Evolutionary conservation across 2,888 invertebrate species (phyloP), one percentile per base, ranked within the genome.

Genomic region (Deilephila elpenor): DNA sequence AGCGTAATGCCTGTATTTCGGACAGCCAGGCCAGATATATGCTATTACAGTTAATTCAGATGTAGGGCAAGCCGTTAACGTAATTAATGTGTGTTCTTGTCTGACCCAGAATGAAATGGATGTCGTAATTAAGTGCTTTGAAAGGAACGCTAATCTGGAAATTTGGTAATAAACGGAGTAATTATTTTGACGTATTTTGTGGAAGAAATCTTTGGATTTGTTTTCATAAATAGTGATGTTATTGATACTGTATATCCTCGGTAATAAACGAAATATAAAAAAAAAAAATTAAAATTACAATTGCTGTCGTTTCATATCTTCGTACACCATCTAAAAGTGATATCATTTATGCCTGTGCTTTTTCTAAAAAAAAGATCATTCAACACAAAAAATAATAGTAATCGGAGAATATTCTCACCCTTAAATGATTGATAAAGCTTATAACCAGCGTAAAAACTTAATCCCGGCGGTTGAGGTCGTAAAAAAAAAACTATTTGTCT

Each of bases 401-500:
- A 37, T 37, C 1, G 37, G 14, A 3, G 3, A 17, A 17, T 56
- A 56, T 56, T n/a, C 56, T 5, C 56, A 56, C n/a, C 11, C 29
- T 60, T 32, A 60, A 60, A 60, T 51, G 25, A 29, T 25, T 51
- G 2, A 44, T 56, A 70, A 70, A 32, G n/a, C n/a, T 51, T 20
- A 70, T 25, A 44, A 29, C n/a, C 60, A 53, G 51, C 53, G 20
- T 19, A 25, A 37, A 62, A 71, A 8, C 44, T 61, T 56, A 62
- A 51, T 53, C 34, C 8, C 29, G 5, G 51, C 62, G 29, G 37
- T 37, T 53, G 56, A 62, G 51, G 34, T 71, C 51, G 25, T 17
- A 61, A 73, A 60, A 70, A n/a, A 84, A 5, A 83, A 87, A 86
- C 85, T 85, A 86, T 90, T 89, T 88, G 85, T 88, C 83, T 80